Base-by-base conservation (phyloP, 2,113 vertebrate genomes). In the Notarius lentiginosus region DNA sequence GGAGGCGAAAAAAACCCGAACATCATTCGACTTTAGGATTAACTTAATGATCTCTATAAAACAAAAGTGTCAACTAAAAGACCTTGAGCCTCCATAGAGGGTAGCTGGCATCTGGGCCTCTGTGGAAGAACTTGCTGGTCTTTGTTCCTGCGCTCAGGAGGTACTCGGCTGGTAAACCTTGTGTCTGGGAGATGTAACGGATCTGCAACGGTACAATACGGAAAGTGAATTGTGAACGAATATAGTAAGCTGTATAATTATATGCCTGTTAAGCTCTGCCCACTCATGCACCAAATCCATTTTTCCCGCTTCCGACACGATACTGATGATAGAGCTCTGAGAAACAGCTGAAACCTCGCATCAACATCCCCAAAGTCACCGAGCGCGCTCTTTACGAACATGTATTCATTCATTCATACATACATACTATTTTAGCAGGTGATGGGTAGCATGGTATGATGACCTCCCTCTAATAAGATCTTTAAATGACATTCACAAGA, bases 171-270 rank as follows among this genome's bases (percentile, higher is more conserved):
- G 98, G 98, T 90, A 99, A 96, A 85, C 98, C 98, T 95, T 99
- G 98, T 47, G 98, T 99, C 96, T 99, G 98, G 24, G 98, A 99
- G 92, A 99, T 99, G 80, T 99, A 99, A 77, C 98, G 97, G 83
- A 99, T 99, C 98, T 99, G 93, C 88, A 92, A 91, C 72, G 49
- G 10, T 34, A 63, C 7, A 60, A 30, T 0, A 34, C 0, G 4
- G 24, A 8, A 73, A 66, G 27, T 30, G 68, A 6, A 75, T 75
- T 70, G 3, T 5, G 47, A 0, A 51, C 22, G 2, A 77, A 53
- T 8, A 17, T 24, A 75, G 3, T 2, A 73, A 34, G 47, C 17
- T 73, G 15, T 9, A 4, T 47, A 20, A 47, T 73, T 47, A 41
- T 22, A 1, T 51, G 41, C 4, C 20, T 22, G 72, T 4, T 75